Evolutionary conservation across 30 jellyfish, hydroid and myxozoan species (phyloP).

Genomic region (Mastigias papua): DNA sequence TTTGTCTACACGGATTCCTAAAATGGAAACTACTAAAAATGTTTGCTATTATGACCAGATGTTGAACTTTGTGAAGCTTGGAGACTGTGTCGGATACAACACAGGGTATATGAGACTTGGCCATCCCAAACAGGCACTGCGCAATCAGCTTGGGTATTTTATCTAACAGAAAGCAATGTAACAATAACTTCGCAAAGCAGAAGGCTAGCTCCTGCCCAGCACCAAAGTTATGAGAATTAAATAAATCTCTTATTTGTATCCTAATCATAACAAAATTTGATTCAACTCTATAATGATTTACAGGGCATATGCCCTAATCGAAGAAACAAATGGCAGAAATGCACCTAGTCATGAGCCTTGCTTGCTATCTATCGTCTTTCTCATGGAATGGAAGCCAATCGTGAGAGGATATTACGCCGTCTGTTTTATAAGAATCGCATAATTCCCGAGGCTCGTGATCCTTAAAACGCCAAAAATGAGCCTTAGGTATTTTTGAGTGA

Average conservation of each 20-base stretch:
- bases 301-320: background rate
- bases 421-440: no score
- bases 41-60: no score
- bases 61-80: no score
- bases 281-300: background rate
- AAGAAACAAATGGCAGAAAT: background rate
- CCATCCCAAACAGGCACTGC: background rate
- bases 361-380: background rate
- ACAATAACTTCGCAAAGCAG: constrained; percentile 1
- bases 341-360: background rate
- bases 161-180: background rate
- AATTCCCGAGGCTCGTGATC: no score
- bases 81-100: no score
- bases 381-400: no score
- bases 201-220: constrained; percentile 63
- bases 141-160: background rate
- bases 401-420: no score
- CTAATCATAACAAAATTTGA: constrained; percentile 1
- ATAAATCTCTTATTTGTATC: background rate
- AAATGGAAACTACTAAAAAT: no score
- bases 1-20: no score
- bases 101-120: background rate
- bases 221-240: background rate
- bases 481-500: no score
- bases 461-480: no score